A percentile compares a stretch with the other conserved stretches of the same genome.
These are phyloP conservation scores for Spatula versicolor DNA, from an alignment of 2,797 vertebrate genomes.

Conservation along the genomic window DNA sequence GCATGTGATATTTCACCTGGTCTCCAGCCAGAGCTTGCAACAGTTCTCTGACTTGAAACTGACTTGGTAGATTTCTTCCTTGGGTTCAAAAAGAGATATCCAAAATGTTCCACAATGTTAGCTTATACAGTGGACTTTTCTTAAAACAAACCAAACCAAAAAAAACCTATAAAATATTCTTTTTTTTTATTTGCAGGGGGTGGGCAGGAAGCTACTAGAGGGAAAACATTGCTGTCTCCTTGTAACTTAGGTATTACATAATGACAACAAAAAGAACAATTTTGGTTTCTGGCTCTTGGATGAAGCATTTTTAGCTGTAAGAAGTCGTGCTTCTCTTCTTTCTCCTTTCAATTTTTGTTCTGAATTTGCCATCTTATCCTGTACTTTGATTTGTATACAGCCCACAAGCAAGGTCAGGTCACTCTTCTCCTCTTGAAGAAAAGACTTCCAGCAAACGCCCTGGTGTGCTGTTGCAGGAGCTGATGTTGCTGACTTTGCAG, in stretches of 20 bases:
- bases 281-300: background rate
- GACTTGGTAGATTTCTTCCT: background rate
- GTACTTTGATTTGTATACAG: background rate
- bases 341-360: slow-evolving; percentile 28
- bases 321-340: background rate
- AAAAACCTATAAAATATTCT: background rate
- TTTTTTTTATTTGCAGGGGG: background rate
- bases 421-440: background rate
- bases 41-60: background rate
- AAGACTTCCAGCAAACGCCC: background rate
- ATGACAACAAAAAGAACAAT: background rate
- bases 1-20: background rate
- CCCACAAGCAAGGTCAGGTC: slow-evolving; percentile 8
- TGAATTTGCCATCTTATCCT: background rate
- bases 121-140: background rate
- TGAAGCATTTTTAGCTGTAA: background rate
- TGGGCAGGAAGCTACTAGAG: background rate
- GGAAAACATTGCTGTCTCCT: background rate
- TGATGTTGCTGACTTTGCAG: slow-evolving; percentile 22
- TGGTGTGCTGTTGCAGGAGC: background rate
- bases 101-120: background rate
- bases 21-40: background rate
- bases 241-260: background rate
- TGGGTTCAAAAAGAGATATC: background rate
- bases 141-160: background rate